phyloP scores from a whole-genome alignment of 2,113 vertebrate species.

The Uria aalge region DNA sequence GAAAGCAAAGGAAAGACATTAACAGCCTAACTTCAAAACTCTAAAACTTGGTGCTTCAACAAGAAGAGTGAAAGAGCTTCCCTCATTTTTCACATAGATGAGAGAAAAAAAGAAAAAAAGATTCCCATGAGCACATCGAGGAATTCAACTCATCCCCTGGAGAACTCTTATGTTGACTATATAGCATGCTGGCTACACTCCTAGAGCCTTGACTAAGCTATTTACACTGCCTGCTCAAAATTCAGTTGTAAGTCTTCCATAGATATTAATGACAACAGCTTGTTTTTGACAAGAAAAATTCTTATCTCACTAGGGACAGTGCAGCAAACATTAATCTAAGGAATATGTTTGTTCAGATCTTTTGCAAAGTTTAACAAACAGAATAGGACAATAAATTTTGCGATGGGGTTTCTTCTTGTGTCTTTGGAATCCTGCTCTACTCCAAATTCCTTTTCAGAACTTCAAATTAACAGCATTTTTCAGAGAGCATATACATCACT shows the following conservation, averaged over 20 bases:
- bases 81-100: neutral
- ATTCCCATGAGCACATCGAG: neutral
- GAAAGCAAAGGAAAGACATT: neutral
- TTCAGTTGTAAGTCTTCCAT: neutral
- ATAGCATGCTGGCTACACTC: neutral
- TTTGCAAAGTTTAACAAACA: neutral
- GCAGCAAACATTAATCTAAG: neutral
- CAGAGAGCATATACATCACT: accelerated
- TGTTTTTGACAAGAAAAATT: neutral
- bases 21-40: neutral
- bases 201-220: neutral
- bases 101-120: neutral
- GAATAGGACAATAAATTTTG: neutral
- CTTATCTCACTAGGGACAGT: neutral
- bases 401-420: neutral
- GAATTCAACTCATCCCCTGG: neutral
- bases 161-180: neutral
- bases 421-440: neutral
- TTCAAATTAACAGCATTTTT: neutral
- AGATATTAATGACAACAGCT: neutral
- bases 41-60: neutral
- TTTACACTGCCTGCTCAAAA: neutral
- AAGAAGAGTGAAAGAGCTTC: neutral
- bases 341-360: neutral
- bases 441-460: neutral